These are phyloP conservation scores for Drosophila asahinai DNA, from an alignment of 1,140 invertebrate species.

Conservation along the genomic window DNA sequence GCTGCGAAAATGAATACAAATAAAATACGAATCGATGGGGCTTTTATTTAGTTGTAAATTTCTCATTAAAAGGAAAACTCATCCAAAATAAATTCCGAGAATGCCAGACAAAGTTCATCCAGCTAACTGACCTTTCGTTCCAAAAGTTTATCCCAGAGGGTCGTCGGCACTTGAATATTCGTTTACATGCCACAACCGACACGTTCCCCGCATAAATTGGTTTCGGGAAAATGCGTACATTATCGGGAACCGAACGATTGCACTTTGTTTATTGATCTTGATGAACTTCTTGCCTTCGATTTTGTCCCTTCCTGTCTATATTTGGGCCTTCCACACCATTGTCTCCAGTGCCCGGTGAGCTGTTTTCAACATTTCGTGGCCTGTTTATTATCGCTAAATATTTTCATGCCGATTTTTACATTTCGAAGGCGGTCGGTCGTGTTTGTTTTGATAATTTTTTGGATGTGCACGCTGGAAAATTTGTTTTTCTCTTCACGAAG, in stretches of 20 bases:
- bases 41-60: slow-evolving; percentile 6
- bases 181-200: slow-evolving; percentile 17
- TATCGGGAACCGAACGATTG: slow-evolving; percentile 24
- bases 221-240: slow-evolving; percentile 14
- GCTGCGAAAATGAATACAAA: background rate
- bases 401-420: slow-evolving; percentile 72
- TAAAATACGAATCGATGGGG: no score
- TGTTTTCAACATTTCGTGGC: slow-evolving; percentile 53
- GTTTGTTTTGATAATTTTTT: slow-evolving; percentile 75
- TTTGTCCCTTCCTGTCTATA: slow-evolving; percentile 5
- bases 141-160: slow-evolving; percentile 14
- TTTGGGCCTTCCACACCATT: background rate
- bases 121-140: slow-evolving; percentile 20
- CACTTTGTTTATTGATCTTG: slow-evolving; percentile 69
- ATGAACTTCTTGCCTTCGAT: slow-evolving; percentile 41
- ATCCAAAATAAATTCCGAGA: background rate
- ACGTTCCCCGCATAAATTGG: slow-evolving; percentile 35
- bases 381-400: slow-evolving; percentile 76
- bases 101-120: background rate
- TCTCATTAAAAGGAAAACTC: background rate
- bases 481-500: slow-evolving; percentile 12
- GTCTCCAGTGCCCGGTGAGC: slow-evolving; percentile 20
- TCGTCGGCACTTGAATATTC: slow-evolving; percentile 42
- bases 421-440: slow-evolving; percentile 35
- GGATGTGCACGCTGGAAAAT: slow-evolving; percentile 31